phyloP scores from a whole-genome alignment of 2,888 invertebrate genomes.

The Agonum fuliginosum region DNA sequence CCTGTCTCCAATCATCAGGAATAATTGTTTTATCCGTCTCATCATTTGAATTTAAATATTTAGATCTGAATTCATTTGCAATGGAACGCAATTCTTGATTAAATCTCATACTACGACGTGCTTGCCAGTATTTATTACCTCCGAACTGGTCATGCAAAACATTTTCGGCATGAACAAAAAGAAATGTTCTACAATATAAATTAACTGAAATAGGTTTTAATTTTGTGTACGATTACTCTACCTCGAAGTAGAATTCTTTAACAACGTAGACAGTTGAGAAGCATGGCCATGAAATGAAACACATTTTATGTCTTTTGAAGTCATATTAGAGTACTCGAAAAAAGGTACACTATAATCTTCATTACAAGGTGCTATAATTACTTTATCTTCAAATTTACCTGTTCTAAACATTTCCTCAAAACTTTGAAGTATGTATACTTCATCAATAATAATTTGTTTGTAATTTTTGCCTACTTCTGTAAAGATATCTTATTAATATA shows the following conservation, averaged over 20 bases:
- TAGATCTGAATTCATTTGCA: constrained; percentile 81
- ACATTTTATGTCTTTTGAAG: constrained; percentile 81
- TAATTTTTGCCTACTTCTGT: constrained; percentile 73
- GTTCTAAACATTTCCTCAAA: constrained; percentile 89
- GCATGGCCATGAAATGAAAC: constrained; percentile 89
- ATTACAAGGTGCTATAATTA: constrained; percentile 78
- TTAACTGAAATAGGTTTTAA: constrained; percentile 64
- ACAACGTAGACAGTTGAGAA: constrained; percentile 78
- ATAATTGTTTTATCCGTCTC: constrained; percentile 76
- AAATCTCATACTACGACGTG: constrained; percentile 94
- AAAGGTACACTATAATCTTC: constrained; percentile 75
- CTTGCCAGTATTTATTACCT: constrained; percentile 87
- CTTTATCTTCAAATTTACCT: constrained; percentile 89
- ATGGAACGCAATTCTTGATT: constrained; percentile 79
- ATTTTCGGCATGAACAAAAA: constrained; percentile 89
- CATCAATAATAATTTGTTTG: constrained; percentile 77
- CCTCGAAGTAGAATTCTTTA: constrained; percentile 74
- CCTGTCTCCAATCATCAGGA: constrained; percentile 78
- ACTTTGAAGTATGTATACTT: constrained; percentile 88
- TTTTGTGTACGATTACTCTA: constrained; percentile 65
- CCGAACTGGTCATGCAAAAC: constrained; percentile 93
- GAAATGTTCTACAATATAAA: constrained; percentile 74
- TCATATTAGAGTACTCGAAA: constrained; percentile 84
- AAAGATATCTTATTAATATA: constrained; percentile 61
- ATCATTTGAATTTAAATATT: constrained; percentile 79